Evolutionary conservation across 2,888 invertebrate genomes (phyloP), one percentile per base, ranked within the genome.

Genomic region (Allygus modestus): DNA sequence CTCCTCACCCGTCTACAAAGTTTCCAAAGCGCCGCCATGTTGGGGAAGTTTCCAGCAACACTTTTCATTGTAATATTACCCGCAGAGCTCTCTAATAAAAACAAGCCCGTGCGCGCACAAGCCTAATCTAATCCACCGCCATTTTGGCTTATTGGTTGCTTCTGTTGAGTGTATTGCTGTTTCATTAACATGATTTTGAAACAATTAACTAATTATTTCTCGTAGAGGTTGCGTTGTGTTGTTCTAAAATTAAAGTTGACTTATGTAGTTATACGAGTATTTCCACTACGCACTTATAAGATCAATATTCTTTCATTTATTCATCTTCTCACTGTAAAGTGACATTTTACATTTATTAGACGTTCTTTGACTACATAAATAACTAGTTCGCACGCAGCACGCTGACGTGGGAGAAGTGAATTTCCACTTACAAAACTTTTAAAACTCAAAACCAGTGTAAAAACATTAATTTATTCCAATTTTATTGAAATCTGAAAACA

Each of bases 1-100:
- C 77, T 77, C 79, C 79, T 31, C 77, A 77, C 51, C 79, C 79
- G 79, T 79, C 79, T 79, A 79, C 79, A 79, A 79, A 79, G 79
- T 79, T 79, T 79, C 37, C 77, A n/a, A 11, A 46, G 37, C 54
- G 79, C 65, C 65, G 79, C 79, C 79, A 79, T 79, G 58, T 79
- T 79, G 79, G 58, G 7, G 28, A 79, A 79, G 33, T 79, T 79
- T 79, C 79, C 31, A 58, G 37, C 79, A 28, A 58, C 79, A 79
- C 58, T 79, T 79, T 79, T 79, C 79, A 79, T 79, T 79, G 79
- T 79, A 79, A 79, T 79, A 79, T 79, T 79, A 58, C 79, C 79
- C 79, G 79, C 79, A 79, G 58, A 79, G 58, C 77, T 54, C 58
- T 79, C 79, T 79, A 79, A 79, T 79, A 79, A 79, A 79, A 79